Evolutionary conservation across 2,888 invertebrate species (phyloP), one percentile per base, ranked within the genome.

Genomic region (Andrena minutula): DNA sequence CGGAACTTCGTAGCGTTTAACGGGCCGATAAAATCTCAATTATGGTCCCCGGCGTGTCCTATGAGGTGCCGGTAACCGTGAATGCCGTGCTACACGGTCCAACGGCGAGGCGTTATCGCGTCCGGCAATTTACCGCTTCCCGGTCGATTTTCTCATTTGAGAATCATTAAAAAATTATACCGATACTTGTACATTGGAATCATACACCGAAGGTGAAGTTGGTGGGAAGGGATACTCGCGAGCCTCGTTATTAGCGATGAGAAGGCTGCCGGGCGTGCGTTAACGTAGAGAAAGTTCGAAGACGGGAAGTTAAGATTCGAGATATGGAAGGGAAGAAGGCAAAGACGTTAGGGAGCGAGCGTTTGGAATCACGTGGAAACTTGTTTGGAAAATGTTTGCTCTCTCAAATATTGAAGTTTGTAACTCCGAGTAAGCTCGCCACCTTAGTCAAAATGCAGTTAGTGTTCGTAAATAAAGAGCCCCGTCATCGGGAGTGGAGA

Each of bases 21-120:
- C 77, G 76, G 72, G 8, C 80, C 79, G 87, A 87, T 87, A 87
- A 87, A 87, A 87, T 87, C 87, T 87, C 86, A 87, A 87, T 87
- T 87, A 87, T 79, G 82, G 84, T 78, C 58, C 74, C 68, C 63
- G 68, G 86, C 79, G 80, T 85, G 85, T 82, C 85, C 78, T 75
- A 49, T 58, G 83, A 85, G 82, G 51, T 58, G 69, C 70, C 76
- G 26, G 58, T 76, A 75, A 72, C 74, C 75, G 70, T 64, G 74
- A 71, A 72, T 66, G 26, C 32, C 23, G 53, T 20, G 58, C 28
- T n/a, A 26, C 65, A 35, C 35, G 58, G 49, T 16, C 66, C 41
- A 12, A 35, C 68, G 49, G 60, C 60, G 51, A 60, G 16, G 71
- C 64, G 71, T 49, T 75, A 82, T 69, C 74, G 53, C 30, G 10